Percentiles rank a stretch among this genome's conserved stretches.
Evolutionary conservation across 2,113 vertebrate genomes (phyloP).

Genomic region (Calonectris borealis): DNA sequence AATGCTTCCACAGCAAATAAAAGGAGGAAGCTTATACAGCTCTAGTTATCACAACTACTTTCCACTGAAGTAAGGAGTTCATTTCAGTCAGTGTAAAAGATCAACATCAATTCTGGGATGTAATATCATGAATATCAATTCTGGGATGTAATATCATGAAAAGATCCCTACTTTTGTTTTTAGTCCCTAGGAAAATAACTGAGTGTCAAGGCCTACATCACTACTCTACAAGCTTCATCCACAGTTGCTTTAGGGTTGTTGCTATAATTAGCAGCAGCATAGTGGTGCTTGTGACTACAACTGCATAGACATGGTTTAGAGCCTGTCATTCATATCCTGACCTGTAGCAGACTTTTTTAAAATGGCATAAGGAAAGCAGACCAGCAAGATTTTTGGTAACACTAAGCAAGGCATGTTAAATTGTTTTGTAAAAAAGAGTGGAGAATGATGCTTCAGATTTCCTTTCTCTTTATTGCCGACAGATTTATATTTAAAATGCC

Average conservation of each 20-base stretch:
- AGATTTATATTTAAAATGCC: constrained; percentile 76
- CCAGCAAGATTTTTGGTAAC: not conserved
- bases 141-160: too few relatives aligned
- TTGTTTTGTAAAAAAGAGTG: not conserved
- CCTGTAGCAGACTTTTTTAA: not conserved
- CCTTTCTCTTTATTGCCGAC: constrained; percentile 79
- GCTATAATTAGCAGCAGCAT: not conserved
- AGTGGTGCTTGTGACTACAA: not conserved
- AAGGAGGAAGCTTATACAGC: not conserved
- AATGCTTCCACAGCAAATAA: not conserved
- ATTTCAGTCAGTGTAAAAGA: not conserved
- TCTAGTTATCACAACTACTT: not conserved
- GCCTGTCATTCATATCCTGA: not conserved
- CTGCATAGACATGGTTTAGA: not conserved
- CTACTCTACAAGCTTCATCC: not conserved
- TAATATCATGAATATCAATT: too few relatives aligned
- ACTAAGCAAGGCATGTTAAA: not conserved
- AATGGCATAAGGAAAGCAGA: not conserved
- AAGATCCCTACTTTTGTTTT: not conserved
- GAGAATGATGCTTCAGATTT: constrained; percentile 16
- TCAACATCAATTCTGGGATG: not conserved
- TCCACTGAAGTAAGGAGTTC: not conserved
- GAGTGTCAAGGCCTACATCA: not conserved
- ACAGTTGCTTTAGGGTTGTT: not conserved
- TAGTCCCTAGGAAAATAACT: not conserved